Evolutionary conservation across 2,113 vertebrate species (phyloP).

Genomic region (Barbus barbus): DNA sequence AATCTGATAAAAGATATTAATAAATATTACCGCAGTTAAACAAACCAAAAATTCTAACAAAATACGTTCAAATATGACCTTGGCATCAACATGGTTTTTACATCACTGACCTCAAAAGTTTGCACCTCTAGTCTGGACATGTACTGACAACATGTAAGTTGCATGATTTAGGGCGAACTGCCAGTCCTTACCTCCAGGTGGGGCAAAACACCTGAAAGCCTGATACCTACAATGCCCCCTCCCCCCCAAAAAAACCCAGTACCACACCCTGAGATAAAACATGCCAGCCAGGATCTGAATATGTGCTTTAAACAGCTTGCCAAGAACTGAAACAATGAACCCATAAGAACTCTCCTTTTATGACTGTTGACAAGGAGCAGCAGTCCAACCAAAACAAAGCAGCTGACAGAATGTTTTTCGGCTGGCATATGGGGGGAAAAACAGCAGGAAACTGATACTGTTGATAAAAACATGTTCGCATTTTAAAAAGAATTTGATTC

Average conservation of each 20-base stretch:
- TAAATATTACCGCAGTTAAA: not conserved
- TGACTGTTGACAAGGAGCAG: not conserved
- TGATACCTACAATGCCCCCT: not conserved
- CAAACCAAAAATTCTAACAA: not conserved
- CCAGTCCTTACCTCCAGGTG: not conserved
- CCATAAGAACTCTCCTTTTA: not conserved
- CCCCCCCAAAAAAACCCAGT: not conserved
- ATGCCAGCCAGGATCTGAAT: conserved; percentile 1
- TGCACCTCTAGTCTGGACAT: not conserved
- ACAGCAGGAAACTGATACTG: too few species aligned
- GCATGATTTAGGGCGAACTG: not conserved
- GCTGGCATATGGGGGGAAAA: not conserved
- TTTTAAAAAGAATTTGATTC: too few species aligned
- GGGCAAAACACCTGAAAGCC: not conserved
- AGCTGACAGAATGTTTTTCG: conserved; percentile 2
- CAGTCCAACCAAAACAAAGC: conserved; percentile 11
- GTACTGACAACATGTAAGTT: not conserved
- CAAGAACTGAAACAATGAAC: conserved; percentile 28
- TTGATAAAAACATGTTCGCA: too few species aligned
- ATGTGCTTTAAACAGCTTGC: conserved; percentile 13
- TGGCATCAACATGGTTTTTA: not conserved
- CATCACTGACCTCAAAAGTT: not conserved
- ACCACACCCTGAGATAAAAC: conserved; percentile 31
- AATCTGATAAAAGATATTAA: not conserved
- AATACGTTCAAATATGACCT: not conserved